Conservation (phyloP, 2,888 invertebrate genomes). For the Chrysina gloriosa region DNA sequence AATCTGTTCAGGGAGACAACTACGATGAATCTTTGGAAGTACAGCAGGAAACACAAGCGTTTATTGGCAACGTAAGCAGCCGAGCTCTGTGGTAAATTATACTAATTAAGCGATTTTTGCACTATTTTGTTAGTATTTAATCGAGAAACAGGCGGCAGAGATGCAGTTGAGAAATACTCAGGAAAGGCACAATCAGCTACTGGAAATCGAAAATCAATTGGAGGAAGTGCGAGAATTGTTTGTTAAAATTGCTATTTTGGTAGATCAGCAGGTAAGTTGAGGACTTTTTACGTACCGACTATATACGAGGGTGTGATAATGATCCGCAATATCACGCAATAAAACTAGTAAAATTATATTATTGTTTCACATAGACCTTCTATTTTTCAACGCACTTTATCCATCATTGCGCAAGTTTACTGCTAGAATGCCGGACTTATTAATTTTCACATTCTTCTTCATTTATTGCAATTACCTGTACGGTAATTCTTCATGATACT, state of each 20-base stretch:
- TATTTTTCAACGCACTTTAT: no score
- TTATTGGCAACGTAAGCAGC: slow-evolving; percentile 69
- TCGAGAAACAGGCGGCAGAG: slow-evolving; percentile 82
- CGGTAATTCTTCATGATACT: no score
- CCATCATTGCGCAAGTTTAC: no score
- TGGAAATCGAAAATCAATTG: slow-evolving; percentile 84
- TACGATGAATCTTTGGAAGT: slow-evolving; percentile 58
- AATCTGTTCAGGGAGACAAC: slow-evolving; percentile 30
- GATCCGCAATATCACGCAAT: no score
- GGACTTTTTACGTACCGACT: no score
- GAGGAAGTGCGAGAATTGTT: slow-evolving; percentile 85
- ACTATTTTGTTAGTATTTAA: slow-evolving; percentile 73
- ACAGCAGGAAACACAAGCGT: slow-evolving; percentile 64
- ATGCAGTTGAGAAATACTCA: slow-evolving; percentile 82
- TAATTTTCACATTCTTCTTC: no score
- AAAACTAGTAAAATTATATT: no score
- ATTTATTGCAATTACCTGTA: no score
- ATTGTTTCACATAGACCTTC: no score
- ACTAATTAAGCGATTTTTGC: neutral
- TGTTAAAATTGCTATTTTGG: slow-evolving; percentile 82
- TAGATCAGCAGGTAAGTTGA: slow-evolving; percentile 78
- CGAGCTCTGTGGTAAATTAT: no score
- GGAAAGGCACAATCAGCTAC: slow-evolving; percentile 83
- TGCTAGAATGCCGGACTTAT: no score
- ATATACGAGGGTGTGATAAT: no score